These are phyloP conservation scores for Yponomeuta sedellus DNA, from an alignment of 2,888 invertebrate species.

Conservation along the genomic window DNA sequence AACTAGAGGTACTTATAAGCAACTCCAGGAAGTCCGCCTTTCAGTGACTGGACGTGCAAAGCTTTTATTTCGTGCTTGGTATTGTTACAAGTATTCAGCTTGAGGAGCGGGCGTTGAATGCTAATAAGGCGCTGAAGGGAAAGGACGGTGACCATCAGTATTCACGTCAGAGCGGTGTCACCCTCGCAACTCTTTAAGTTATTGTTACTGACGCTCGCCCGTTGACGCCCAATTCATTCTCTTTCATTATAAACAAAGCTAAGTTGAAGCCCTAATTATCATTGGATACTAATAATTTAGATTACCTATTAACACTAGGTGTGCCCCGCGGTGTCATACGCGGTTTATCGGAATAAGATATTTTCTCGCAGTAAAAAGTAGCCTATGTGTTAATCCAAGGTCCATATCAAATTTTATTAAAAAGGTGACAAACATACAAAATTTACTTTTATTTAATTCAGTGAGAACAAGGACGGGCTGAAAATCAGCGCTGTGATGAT, in stretches of 20 bases:
- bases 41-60: conserved; percentile 62
- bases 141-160: conserved; percentile 60
- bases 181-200: conserved; percentile 45
- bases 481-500: too few species aligned
- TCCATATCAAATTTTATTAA: too few species aligned
- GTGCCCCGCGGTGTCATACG: too few species aligned
- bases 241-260: conserved; percentile 22
- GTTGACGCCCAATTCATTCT: conserved; percentile 25
- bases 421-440: too few species aligned
- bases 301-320: too few species aligned
- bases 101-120: conserved; percentile 59
- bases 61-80: conserved; percentile 68
- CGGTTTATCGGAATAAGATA: too few species aligned
- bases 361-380: too few species aligned
- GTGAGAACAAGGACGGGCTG: too few species aligned
- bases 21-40: conserved; percentile 57
- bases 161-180: conserved; percentile 59
- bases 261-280: background rate
- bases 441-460: too few species aligned
- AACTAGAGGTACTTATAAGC: conserved; percentile 32
- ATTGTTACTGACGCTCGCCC: conserved; percentile 28
- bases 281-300: background rate
- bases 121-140: conserved; percentile 60
- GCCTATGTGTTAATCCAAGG: too few species aligned
- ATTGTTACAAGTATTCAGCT: conserved; percentile 67